These are phyloP conservation scores for Mormyrus hasselquistii DNA, from an alignment of 2,797 vertebrate genomes.

Conservation along the genomic window DNA sequence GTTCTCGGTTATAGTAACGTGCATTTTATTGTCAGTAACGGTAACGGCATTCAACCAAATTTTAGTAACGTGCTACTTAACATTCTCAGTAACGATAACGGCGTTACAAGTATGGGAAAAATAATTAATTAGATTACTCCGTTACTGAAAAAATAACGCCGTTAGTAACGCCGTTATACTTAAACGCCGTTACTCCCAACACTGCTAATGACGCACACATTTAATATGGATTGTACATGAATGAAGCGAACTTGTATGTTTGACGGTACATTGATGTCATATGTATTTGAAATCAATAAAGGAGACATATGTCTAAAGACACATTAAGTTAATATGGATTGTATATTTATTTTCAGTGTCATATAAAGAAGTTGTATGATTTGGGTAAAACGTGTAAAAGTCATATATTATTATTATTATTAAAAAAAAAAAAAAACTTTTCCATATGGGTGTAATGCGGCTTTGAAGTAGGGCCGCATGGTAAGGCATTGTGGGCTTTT, in stretches of 20 bases:
- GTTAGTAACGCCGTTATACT: no score
- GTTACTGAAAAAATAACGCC: no score
- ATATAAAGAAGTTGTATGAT: neutral
- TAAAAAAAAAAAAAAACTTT: neutral
- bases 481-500: neutral
- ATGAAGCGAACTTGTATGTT: neutral
- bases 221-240: neutral
- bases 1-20: no score
- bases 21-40: no score
- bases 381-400: neutral
- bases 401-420: neutral
- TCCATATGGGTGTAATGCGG: neutral
- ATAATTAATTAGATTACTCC: no score
- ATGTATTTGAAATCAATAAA: neutral
- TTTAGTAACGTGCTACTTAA: no score
- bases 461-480: neutral
- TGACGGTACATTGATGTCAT: neutral
- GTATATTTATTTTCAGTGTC: neutral
- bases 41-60: no score
- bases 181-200: no score
- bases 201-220: neutral
- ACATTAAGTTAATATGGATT: neutral
- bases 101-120: no score
- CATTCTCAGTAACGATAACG: no score
- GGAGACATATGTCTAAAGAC: neutral